Evolutionary conservation across 2,113 vertebrate genomes (phyloP), one percentile per base, ranked within the genome.

Genomic region (Actinemys pallida): DNA sequence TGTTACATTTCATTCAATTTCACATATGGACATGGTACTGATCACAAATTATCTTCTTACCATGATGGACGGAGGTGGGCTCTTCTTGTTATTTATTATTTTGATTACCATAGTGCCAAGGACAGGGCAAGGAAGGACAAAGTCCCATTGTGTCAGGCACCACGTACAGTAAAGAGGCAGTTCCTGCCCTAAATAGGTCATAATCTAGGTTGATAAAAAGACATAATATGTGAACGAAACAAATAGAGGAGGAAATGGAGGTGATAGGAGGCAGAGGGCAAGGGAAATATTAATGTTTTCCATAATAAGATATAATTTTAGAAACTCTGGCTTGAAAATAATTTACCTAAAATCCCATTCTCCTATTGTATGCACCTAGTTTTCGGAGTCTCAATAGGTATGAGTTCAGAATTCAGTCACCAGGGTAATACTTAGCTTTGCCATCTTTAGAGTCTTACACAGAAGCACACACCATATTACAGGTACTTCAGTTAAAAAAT

Each of bases 361-460:
- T 62, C 78, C 25, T 65, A 14, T 65, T 90, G 82, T 42, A 10
- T 6, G 0, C 75, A 14, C 39, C 50, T 39, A 25, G 27, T 25
- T 50, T 10, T 22, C 69, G 27, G 35, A 52, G 24, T 10, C 53
- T 78, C 50, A 59, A 29, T 13, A 29, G 22, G 27, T 59, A 27
- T 59, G 59, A 35, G 59, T 35, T 65, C 59, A 81, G 3, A 78
- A 45, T 59, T 47, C 45, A 69, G 16, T 65, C 29, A 35, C 50
- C 0, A 1, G 6, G 29, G 10, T 3, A 1, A n/a, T 7, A 5
- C 0, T 27, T 39, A 10, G 13, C 72, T 39, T 80, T 59, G 1
- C 17, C 45, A 35, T 45, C 45, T 90, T 6, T 4, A 8, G 29
- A 22, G 25, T 86, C 27, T 81, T 72, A 4, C 2, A 29, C 0